phyloP scores from a whole-genome alignment of 2,888 invertebrate genomes.

The Ormyrus labotus region DNA sequence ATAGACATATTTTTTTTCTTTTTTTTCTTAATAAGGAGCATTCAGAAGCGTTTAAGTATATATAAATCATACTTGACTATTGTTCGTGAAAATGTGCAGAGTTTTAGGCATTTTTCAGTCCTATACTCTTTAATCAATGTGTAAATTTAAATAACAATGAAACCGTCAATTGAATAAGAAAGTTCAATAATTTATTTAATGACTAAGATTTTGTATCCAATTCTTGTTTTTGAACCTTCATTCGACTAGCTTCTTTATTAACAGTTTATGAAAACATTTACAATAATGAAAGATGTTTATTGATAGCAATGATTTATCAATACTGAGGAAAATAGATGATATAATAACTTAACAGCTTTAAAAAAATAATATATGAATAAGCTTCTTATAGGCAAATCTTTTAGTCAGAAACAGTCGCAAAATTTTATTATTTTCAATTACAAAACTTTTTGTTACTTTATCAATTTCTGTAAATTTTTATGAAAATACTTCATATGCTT shows the following conservation, averaged over 20 bases:
- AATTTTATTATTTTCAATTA: background rate
- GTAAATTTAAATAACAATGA: constrained; percentile 38
- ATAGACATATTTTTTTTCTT: constrained; percentile 31
- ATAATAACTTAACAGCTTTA: constrained; percentile 1
- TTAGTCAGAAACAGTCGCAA: background rate
- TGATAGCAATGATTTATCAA: constrained; percentile 44
- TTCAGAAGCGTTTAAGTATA: constrained; percentile 7
- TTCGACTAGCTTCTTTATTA: background rate
- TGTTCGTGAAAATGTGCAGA: constrained; percentile 20
- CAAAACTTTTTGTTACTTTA: background rate
- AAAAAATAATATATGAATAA: constrained; percentile 4
- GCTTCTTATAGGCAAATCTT: constrained; percentile 3
- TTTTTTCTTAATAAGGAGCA: background rate
- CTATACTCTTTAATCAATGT: constrained; percentile 34
- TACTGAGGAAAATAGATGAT: constrained; percentile 19
- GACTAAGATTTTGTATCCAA: constrained; percentile 3
- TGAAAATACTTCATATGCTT: constrained; percentile 43
- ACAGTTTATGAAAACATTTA: constrained; percentile 24
- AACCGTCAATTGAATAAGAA: constrained; percentile 32
- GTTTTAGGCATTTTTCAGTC: constrained; percentile 17
- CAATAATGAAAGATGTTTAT: constrained; percentile 18
- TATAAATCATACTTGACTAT: constrained; percentile 15
- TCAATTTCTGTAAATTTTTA: constrained; percentile 5
- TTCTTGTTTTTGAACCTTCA: constrained; percentile 16
- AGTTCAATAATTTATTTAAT: constrained; percentile 20